Evolutionary conservation across 1,140 invertebrate species (phyloP), one percentile per base, ranked within the genome.

Genomic region (Procambarus clarkii): DNA sequence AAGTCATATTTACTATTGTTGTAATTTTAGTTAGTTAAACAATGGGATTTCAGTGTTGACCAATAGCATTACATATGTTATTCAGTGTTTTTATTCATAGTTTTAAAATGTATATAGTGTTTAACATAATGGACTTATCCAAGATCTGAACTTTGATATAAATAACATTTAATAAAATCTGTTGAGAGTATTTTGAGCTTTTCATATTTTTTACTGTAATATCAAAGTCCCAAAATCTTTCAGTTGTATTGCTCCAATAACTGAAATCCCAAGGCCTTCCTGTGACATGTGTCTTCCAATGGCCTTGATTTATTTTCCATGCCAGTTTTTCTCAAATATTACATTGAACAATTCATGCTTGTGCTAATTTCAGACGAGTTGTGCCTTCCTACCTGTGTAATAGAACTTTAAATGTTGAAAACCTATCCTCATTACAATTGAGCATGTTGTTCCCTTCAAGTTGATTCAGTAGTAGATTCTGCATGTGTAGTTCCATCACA

Each of bases 1-100:
- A 95, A 97, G 97, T 96, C 93, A 92, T 92, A 45, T 78, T 24
- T 48, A n/a, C 58, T 4, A 78, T 77, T 82, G 9, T 48, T 58
- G 34, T 76, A 50, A n/a, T 50, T 2, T 87, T 5, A 13, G 0
- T n/a, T 21, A 45, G 44, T 21, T 88, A 18, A 78, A 69, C 34
- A 34, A 64, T 21, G 45, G 78, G 86, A 80, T 80, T 88, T 79
- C 86, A 88, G 58, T 11, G 18, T 44, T n/a, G 77, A 34, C 79
- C n/a, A 80, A 4, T 21, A 64, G 60, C 60, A 64, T 64, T 64
- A 21, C 15, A 64, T 21, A 64, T 18, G 18, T 64, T 18, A 64
- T 15, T 64, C 1, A n/a, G 13, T 21, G 13, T 21, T 21, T 64
- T 64, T 5, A 64, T 64, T 64, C 18, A 44, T 45, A 11, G 50